Evolutionary conservation across 2,113 vertebrate species (phyloP).

Genomic region (Phaethon lepturus): DNA sequence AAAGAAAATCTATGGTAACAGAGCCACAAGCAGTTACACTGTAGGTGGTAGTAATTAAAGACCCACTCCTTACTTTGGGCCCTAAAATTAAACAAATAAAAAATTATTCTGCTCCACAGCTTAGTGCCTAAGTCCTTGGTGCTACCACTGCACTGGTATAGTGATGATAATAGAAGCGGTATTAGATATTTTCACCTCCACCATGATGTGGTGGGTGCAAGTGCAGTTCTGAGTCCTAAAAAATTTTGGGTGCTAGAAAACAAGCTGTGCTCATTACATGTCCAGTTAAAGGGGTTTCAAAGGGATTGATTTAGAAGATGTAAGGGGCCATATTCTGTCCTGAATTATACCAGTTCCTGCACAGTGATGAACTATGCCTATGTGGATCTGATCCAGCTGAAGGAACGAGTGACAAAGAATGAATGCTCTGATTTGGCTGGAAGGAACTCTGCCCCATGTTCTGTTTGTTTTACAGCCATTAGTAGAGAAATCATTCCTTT

Average conservation of each 20-base stretch:
- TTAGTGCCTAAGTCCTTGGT: background rate
- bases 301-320: background rate
- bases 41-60: background rate
- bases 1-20: background rate
- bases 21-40: background rate
- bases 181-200: background rate
- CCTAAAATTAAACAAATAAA: background rate
- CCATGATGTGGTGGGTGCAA: background rate
- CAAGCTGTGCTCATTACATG: background rate
- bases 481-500: background rate
- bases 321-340: background rate
- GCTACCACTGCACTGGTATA: background rate
- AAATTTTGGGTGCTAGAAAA: background rate
- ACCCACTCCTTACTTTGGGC: background rate
- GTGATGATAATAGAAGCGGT: background rate
- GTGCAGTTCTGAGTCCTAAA: background rate
- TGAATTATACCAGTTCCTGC: background rate
- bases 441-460: background rate
- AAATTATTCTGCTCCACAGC: background rate
- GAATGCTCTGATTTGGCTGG: background rate
- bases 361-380: background rate
- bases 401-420: background rate
- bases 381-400: background rate
- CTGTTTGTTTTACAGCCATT: background rate
- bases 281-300: background rate